These are phyloP conservation scores for Hyposmocoma kahamanoa DNA, from an alignment of 1,140 invertebrate species.

Conservation along the genomic window DNA sequence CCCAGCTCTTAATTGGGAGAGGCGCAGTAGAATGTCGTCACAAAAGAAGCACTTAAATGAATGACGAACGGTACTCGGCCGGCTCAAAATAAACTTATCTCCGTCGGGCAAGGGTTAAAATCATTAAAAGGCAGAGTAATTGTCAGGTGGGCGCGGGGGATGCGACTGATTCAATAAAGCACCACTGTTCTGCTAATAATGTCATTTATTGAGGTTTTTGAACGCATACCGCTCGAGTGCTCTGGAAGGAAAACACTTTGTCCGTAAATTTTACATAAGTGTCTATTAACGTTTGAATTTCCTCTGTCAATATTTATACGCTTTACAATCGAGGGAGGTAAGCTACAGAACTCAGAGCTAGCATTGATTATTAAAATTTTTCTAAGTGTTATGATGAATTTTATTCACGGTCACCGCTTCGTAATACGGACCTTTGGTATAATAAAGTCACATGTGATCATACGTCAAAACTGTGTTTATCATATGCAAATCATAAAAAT, in stretches of 20 bases:
- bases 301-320: too few relatives aligned
- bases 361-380: too few relatives aligned
- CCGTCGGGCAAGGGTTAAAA: slow-evolving; percentile 64
- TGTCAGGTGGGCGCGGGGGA: slow-evolving; percentile 53
- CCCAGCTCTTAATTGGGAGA: slow-evolving; percentile 59
- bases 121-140: slow-evolving; percentile 50
- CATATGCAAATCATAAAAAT: too few relatives aligned
- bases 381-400: too few relatives aligned
- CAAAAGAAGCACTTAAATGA: slow-evolving; percentile 70
- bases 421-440: too few relatives aligned
- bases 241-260: neutral
- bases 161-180: slow-evolving; percentile 57
- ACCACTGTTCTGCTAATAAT: slow-evolving; percentile 55
- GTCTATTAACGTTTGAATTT: too few relatives aligned
- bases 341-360: too few relatives aligned
- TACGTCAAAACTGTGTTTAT: too few relatives aligned
- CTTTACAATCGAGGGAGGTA: too few relatives aligned
- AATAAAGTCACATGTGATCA: too few relatives aligned
- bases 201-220: slow-evolving; percentile 63
- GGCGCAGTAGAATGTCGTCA: slow-evolving; percentile 57
- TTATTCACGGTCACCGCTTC: too few relatives aligned
- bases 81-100: slow-evolving; percentile 72
- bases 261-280: too few relatives aligned
- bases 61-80: slow-evolving; percentile 48
- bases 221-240: slow-evolving; percentile 14